Base-by-base conservation (phyloP, 2,888 invertebrate genomes). In the Acleris literana region DNA sequence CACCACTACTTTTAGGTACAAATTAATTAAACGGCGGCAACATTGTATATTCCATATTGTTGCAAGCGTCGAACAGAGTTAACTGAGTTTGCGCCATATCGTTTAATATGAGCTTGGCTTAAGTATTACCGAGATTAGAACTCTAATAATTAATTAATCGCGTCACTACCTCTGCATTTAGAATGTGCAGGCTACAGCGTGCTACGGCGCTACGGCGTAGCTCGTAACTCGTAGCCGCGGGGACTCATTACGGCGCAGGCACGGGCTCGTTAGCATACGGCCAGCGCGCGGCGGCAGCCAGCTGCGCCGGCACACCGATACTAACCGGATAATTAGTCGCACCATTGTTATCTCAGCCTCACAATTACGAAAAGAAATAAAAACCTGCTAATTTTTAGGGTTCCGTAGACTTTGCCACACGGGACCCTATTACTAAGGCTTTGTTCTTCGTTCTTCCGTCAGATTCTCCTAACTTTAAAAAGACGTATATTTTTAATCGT, bases 321-420 rank as follows among this genome's bases (percentile, higher is more conserved):
- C 72, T 74, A 70, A 77, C 79, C 79, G 82, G 81, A 83, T 82
- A 81, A 84, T 82, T 82, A 83, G 70, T 74, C 71, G 69, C 69
- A 63, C 33, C 70, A 60, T 67, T 67, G 60, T 63, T 71, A 59
- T 29, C 39, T 3, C 20, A 18, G n/a, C 13, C 43, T 44, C 17
- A 22, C 22, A 29, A 46, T 13, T 16, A n/a, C 56, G 18, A 4
- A 7, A n/a, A 9, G 56, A n/a, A 25, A 39, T 44, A 18, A 43
- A n/a, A 55, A 20, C 6, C 3, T 22, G 17, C 16, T 13, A 39
- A 39, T 39, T 39, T 11, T 13, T 13, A 39, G 5, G 9, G 33
- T 33, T 33, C 9, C 33, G 33, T 33, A 33, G 9, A 33, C 9
- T 9, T 33, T 9, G 9, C 33, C 33, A 7, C 9, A 33, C 33